Evolutionary conservation across 1,140 invertebrate species (phyloP), one percentile per base, ranked within the genome.

Genomic region (Portunus trituberculatus): DNA sequence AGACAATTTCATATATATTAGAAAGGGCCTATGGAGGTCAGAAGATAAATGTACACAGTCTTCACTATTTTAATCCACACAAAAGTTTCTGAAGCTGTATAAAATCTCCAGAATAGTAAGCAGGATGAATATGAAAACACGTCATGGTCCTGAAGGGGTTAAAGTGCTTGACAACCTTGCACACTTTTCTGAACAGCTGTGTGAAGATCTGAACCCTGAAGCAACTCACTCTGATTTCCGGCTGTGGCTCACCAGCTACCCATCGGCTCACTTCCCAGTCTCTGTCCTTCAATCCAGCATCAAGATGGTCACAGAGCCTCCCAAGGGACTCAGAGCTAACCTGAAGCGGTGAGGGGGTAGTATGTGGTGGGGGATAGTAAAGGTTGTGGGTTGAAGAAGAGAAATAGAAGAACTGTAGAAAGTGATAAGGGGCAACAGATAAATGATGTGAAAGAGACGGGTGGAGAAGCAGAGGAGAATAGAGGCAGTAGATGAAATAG

Each of bases 291-390:
- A 97, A 96, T 97, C 97, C 96, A 97, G 97, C 46, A 97, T 97
- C 92, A 97, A 97, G 96, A 97, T 97, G 97, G 97, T 97, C 39
- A 97, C 97, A 93, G 97, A 97, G 96, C 97, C 97, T 4, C 97
- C 97, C 7, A 97, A 97, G 96, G 97, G 97, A 16, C 96, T 97
- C 32, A 96, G 97, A 91, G 97, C 97, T 89, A 97, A 97, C 96
- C 96, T 97, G 91, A 96, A 97, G 82, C 96, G 97, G 96, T 96
- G 67, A 87, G 52, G 12, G 39, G 7, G 31, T 86, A 20, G 20
- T 7, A 3, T 0, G n/a, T n/a, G 67, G 67, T 6, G 1, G 39
- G 39, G 39, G 39, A 39, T 6, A 39, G 39, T 39, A 39, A 39
- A 76, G 20, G 67, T 25, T 7, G 8, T 76, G 67, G n/a, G 52